Base-by-base conservation (phyloP, 1,140 invertebrate genomes). In the Trichonephila inaurata region DNA sequence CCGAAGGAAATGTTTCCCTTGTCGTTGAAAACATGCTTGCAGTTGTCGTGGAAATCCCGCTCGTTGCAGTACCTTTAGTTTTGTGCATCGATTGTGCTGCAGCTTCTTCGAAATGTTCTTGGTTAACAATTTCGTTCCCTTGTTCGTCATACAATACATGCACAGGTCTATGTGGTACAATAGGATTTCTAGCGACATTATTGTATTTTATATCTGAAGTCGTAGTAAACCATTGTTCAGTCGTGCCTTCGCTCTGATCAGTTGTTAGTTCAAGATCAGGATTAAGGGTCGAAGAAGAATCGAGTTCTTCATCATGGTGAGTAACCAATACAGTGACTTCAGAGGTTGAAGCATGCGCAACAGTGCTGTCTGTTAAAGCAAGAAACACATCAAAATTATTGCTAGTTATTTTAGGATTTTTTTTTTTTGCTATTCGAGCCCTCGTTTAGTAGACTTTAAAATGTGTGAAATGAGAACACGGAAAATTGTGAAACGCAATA, bases 171-270 rank as follows among this genome's bases (percentile, higher is more conserved):
- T 89, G 66, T n/a, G 58, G 28, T 21, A 64, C 58, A 58, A 81
- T 66, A 33, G 60, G 82, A n/a, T 81, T 91, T 40, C 28, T 83
- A 40, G 61, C 90, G n/a, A 88, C 19, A 21, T n/a, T 88, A 21
- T 40, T 5, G n/a, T 77, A 8, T 2, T 77, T 64, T 82, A 69
- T 40, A 58, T 62, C 72, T 60, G 58, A 62, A 91, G 92, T 88
- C 85, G 87, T 93, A 93, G 92, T 93, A 93, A 93, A 93, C 92
- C 92, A 69, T 69, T 81, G 64, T 89, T 88, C 92, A 93, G 92
- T 93, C 92, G 92, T 93, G 86, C 66, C 92, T 82, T 93, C 92
- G 33, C 60, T 58, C 66, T 60, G 85, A 81, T 92, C 82, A 62
- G 92, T 93, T 81, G 92, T 93, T 93, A 88, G 61, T 88, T 64